Percentiles rank a stretch among this genome's conserved stretches.
phyloP scores from a whole-genome alignment of 2,888 invertebrate species.

The Mylabris sibirica region DNA sequence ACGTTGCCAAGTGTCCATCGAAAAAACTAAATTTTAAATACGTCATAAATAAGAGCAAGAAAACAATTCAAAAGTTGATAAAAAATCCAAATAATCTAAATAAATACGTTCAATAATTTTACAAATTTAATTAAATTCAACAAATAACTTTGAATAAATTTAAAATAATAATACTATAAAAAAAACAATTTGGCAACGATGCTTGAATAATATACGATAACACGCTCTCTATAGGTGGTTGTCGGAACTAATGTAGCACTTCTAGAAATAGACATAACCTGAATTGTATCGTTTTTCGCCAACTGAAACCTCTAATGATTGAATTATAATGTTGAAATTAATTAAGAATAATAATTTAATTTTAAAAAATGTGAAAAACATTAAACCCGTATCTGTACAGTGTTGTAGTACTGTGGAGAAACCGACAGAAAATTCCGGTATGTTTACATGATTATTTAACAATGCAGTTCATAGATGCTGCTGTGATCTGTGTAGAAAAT shows the following conservation, averaged over 20 bases:
- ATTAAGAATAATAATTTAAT: background rate
- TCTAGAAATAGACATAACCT: background rate
- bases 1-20: background rate
- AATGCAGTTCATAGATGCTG: slow-evolving; percentile 7
- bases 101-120: no score
- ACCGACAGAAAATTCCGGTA: slow-evolving; percentile 5
- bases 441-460: slow-evolving; percentile 7
- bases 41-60: no score
- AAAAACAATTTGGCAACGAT: no score
- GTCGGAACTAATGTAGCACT: background rate
- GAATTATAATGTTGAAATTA: slow-evolving; percentile 7
- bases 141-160: no score
- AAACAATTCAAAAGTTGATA: no score
- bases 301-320: background rate
- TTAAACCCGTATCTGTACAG: background rate
- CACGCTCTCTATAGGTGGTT: no score
- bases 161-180: no score
- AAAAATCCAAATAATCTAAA: no score
- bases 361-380: background rate
- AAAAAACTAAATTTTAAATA: no score
- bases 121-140: no score
- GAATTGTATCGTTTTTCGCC: background rate
- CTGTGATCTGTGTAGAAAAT: background rate
- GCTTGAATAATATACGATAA: no score
- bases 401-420: background rate